Conservation (phyloP, 2,888 invertebrate genomes). For the Autographa gamma region DNA sequence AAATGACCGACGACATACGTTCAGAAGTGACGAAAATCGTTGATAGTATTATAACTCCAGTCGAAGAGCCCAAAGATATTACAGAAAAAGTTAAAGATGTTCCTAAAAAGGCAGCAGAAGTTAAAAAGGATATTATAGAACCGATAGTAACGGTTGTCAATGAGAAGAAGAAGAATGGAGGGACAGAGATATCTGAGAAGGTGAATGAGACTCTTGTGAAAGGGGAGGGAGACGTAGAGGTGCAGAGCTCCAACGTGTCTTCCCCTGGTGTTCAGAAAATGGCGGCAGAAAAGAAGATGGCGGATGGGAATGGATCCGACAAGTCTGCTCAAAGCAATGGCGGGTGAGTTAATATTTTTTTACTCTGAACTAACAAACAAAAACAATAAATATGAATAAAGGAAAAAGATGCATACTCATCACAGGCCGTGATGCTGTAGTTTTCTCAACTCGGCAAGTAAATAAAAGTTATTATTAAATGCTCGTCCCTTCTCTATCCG, state of each 20-base stretch:
- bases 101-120: conserved; percentile 48
- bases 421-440: too few species aligned
- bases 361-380: too few species aligned
- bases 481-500: too few species aligned
- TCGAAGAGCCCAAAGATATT: conserved; percentile 77
- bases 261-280: conserved; percentile 75
- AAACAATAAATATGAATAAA: too few species aligned
- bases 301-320: conserved; percentile 77
- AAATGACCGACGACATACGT: conserved; percentile 75
- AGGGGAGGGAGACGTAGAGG: conserved; percentile 89
- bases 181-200: conserved; percentile 70
- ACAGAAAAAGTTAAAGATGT: conserved; percentile 61
- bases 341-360: too few species aligned
- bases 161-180: conserved; percentile 75
- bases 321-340: conserved; percentile 83
- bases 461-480: too few species aligned
- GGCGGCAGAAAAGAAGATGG: conserved; percentile 67
- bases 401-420: too few species aligned
- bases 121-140: conserved; percentile 75
- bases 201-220: conserved; percentile 85
- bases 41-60: conserved; percentile 84
- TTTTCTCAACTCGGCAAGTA: too few species aligned
- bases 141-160: conserved; percentile 83
- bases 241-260: conserved; percentile 89
- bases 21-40: conserved; percentile 82